phyloP scores from a whole-genome alignment of 1,140 invertebrate species.

The Drosophila parvula region DNA sequence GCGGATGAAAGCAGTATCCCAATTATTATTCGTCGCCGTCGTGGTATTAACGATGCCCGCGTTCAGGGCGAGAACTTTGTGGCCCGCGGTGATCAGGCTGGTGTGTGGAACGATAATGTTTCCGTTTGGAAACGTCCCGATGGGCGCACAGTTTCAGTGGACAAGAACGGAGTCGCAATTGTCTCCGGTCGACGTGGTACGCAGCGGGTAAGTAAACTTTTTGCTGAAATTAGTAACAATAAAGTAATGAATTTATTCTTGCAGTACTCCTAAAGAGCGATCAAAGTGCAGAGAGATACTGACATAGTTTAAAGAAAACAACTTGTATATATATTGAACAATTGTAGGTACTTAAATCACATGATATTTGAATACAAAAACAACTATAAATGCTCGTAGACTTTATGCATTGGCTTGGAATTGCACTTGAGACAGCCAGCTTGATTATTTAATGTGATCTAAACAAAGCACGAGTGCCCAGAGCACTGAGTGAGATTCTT shows the following conservation, averaged over 20 bases:
- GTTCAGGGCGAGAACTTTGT: constrained; percentile 64
- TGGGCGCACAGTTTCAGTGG: constrained; percentile 55
- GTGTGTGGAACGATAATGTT: constrained; percentile 48
- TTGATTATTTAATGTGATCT: not conserved
- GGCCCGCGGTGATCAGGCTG: constrained; percentile 57
- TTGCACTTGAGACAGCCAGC: not conserved
- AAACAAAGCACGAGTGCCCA: constrained; percentile 55
- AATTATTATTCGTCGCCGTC: constrained; percentile 13
- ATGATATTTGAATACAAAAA: constrained; percentile 25
- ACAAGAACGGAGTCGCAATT: constrained; percentile 33
- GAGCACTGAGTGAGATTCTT: constrained; percentile 69
- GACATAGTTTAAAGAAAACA: not conserved
- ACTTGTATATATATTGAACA: constrained; percentile 11
- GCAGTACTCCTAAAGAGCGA: constrained; percentile 12
- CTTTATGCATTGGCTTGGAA: not conserved
- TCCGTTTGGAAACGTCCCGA: constrained; percentile 64
- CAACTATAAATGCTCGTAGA: not conserved
- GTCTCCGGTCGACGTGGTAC: constrained; percentile 15
- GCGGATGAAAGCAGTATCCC: not conserved
- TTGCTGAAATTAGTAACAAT: not conserved
- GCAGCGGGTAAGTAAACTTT: constrained; percentile 14
- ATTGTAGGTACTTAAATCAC: constrained; percentile 30
- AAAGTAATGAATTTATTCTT: constrained; percentile 9
- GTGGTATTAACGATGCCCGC: constrained; percentile 35
- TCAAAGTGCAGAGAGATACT: not conserved